phyloP scores from a whole-genome alignment of 1,140 invertebrate genomes.

The Zaprionus nigranus region DNA sequence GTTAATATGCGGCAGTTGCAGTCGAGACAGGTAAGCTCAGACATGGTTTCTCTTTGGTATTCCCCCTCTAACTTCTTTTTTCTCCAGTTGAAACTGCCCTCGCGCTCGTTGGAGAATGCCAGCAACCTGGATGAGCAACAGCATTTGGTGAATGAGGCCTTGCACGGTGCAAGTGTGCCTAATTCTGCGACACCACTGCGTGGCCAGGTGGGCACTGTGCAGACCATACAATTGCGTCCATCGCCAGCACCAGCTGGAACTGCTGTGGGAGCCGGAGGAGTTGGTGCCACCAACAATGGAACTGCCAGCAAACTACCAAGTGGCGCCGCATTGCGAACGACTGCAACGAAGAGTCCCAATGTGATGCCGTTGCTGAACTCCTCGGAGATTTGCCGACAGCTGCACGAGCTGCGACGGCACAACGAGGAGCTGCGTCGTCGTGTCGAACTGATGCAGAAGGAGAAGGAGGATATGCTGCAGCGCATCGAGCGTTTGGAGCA shows the following conservation, averaged over 20 bases:
- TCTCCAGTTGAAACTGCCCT: slow-evolving; percentile 56
- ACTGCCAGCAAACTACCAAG: slow-evolving; percentile 31
- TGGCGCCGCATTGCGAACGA: slow-evolving; percentile 31
- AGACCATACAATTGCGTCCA: slow-evolving; percentile 67
- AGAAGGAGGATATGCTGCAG: slow-evolving; percentile 68
- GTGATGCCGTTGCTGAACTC: slow-evolving; percentile 74
- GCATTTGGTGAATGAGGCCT: slow-evolving; percentile 32
- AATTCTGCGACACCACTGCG: slow-evolving; percentile 41
- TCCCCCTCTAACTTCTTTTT: neutral
- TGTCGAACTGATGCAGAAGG: slow-evolving; percentile 53
- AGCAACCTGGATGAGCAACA: slow-evolving; percentile 48
- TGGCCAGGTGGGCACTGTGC: slow-evolving; percentile 69
- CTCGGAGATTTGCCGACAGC: slow-evolving; percentile 76
- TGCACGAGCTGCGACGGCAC: slow-evolving; percentile 73
- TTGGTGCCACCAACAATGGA: slow-evolving; percentile 46
- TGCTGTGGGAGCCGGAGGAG: neutral
- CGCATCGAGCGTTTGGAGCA: slow-evolving; percentile 76
- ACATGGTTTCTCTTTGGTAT: too few species aligned
- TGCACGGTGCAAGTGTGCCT: slow-evolving; percentile 9
- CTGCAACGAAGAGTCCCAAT: slow-evolving; percentile 46
- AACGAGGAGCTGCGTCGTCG: slow-evolving; percentile 75
- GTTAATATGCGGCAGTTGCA: slow-evolving; percentile 71
- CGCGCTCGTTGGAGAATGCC: slow-evolving; percentile 19
- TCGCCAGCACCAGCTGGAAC: slow-evolving; percentile 36
- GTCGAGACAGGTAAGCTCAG: slow-evolving; percentile 55